A percentile compares a stretch with the other conserved stretches of the same genome.
Evolutionary conservation across 2,888 invertebrate species (phyloP).

Genomic region (Spisula subtruncata): DNA sequence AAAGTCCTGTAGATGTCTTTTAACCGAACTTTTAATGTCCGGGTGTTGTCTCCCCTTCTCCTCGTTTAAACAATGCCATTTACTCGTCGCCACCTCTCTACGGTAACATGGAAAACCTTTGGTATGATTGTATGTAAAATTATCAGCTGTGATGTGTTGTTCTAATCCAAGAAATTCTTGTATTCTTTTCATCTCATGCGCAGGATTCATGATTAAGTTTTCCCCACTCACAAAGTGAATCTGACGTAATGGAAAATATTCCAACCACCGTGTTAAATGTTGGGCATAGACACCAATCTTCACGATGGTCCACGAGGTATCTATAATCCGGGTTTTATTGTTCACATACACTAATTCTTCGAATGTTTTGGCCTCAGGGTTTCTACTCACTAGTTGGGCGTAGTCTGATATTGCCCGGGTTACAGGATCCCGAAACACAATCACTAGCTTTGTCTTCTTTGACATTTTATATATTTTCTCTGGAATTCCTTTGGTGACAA

Average conservation of each 20-base stretch:
- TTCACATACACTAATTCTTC: slow-evolving; percentile 89
- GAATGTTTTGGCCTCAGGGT: slow-evolving; percentile 82
- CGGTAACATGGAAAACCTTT: slow-evolving; percentile 96
- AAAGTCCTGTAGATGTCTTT: slow-evolving; percentile 87
- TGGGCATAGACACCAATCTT: slow-evolving; percentile 93
- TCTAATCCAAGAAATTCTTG: slow-evolving; percentile 96
- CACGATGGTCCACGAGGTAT: slow-evolving; percentile 94
- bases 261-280: slow-evolving; percentile 94
- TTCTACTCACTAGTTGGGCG: slow-evolving; percentile 91
- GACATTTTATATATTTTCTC: slow-evolving; percentile 95
- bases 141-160: slow-evolving; percentile 94
- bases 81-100: slow-evolving; percentile 82
- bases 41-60: slow-evolving; percentile 89
- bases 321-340: slow-evolving; percentile 91
- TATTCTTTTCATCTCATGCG: slow-evolving; percentile 94
- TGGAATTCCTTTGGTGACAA: slow-evolving; percentile 95
- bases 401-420: slow-evolving; percentile 97
- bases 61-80: slow-evolving; percentile 88
- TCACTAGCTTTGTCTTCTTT: slow-evolving; percentile 93
- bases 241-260: slow-evolving; percentile 94
- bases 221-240: slow-evolving; percentile 96
- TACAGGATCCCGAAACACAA: slow-evolving; percentile 96
- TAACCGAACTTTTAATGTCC: slow-evolving; percentile 83
- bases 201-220: slow-evolving; percentile 94
- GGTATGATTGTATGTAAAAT: slow-evolving; percentile 97